phyloP scores from a whole-genome alignment of 1,140 invertebrate species.

The Eciton burchellii region DNA sequence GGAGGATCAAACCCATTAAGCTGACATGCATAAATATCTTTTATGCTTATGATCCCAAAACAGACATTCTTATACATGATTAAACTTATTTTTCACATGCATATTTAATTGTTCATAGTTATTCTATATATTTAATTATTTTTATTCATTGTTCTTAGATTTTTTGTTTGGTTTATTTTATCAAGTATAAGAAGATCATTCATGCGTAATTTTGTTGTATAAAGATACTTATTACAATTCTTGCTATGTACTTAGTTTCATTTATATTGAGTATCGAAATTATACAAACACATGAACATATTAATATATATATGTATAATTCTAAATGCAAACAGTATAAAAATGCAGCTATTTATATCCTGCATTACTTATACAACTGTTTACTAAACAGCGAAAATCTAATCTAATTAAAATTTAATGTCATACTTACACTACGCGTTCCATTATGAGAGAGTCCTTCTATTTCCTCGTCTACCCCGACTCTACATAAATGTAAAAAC shows the following conservation, averaged over 20 bases:
- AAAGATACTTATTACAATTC: not conserved
- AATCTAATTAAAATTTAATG: not conserved
- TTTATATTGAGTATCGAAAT: not conserved
- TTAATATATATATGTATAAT: not conserved
- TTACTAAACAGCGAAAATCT: not conserved
- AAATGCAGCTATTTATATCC: not conserved
- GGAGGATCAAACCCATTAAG: conserved; percentile 69
- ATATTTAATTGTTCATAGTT: not conserved
- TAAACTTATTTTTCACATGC: conserved; percentile 9
- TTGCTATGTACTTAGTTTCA: not conserved
- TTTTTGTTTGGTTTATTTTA: not conserved
- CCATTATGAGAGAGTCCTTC: conserved; percentile 92
- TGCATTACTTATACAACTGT: not conserved
- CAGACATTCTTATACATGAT: conserved; percentile 11
- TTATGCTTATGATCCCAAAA: conserved; percentile 34
- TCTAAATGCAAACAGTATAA: not conserved
- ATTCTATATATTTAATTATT: not conserved
- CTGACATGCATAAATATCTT: conserved; percentile 69
- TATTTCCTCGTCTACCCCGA: conserved; percentile 95
- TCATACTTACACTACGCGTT: conserved; percentile 92
- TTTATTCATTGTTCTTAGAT: not conserved
- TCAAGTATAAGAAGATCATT: not conserved
- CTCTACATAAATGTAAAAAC: conserved; percentile 87
- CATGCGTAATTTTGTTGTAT: conserved; percentile 19
- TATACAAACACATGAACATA: conserved; percentile 4